These are phyloP conservation scores for Pygoscelis antarcticus DNA, from an alignment of 2,113 vertebrate genomes.

Conservation along the genomic window DNA sequence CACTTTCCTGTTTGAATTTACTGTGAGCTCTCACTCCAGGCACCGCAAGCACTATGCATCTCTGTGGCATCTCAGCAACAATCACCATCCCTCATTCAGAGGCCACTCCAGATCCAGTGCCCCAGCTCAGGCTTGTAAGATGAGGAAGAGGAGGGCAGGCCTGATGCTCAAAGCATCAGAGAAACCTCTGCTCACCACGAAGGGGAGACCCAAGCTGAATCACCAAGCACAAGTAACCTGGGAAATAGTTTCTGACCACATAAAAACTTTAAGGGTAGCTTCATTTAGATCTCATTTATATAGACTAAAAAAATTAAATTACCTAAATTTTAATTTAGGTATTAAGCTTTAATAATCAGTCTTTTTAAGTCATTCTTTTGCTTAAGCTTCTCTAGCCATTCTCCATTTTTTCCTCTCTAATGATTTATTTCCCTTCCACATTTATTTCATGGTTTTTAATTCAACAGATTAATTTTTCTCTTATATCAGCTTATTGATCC, in stretches of 20 bases:
- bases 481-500: background rate
- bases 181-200: background rate
- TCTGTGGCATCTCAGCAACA: background rate
- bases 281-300: background rate
- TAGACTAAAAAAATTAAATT: background rate
- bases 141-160: background rate
- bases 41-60: fast-evolving
- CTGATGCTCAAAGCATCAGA: background rate
- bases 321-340: background rate
- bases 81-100: background rate
- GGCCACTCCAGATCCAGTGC: background rate
- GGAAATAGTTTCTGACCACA: background rate
- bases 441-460: background rate
- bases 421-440: background rate
- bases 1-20: background rate
- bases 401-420: background rate
- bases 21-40: background rate
- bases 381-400: background rate
- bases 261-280: background rate
- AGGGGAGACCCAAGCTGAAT: background rate
- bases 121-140: background rate
- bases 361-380: background rate
- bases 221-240: background rate
- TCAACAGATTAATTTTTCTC: background rate
- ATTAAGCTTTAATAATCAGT: background rate